Percentiles rank a stretch among this genome's conserved stretches.
Conservation (phyloP, 2,797 vertebrate species). For the Paramormyrops hopkinsi region DNA sequence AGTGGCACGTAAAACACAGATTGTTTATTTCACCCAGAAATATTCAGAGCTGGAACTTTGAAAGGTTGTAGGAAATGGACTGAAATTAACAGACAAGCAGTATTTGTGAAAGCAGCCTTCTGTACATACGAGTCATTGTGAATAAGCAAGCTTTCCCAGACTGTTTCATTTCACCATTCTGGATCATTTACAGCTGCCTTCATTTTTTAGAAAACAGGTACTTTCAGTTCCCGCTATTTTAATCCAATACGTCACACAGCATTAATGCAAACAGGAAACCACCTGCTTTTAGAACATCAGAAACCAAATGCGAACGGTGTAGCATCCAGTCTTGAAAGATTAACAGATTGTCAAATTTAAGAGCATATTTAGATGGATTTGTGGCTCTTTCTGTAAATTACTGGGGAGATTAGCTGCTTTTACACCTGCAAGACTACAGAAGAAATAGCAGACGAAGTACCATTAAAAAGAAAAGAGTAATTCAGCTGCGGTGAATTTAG, state of each 20-base stretch:
- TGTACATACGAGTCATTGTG: neutral
- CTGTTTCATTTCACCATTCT: neutral
- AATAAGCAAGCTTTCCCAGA: neutral
- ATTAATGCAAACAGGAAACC: constrained; percentile 1
- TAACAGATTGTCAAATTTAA: neutral
- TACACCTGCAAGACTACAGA: neutral
- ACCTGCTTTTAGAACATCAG: neutral
- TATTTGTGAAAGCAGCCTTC: neutral
- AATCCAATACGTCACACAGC: neutral
- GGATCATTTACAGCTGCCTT: neutral
- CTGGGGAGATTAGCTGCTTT: neutral
- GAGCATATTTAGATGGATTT: neutral
- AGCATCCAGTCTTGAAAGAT: neutral
- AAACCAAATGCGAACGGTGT: neutral
- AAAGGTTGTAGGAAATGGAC: neutral
- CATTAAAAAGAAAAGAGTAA: neutral
- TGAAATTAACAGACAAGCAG: neutral
- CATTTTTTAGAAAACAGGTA: neutral
- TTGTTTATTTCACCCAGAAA: neutral
- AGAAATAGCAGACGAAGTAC: neutral
- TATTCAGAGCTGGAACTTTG: neutral
- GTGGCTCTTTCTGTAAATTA: neutral
- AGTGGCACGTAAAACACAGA: neutral
- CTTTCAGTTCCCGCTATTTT: neutral
- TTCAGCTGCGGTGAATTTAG: neutral